These are phyloP conservation scores for Hylaeus anthracinus DNA, from an alignment of 1,140 invertebrate species.

Conservation along the genomic window DNA sequence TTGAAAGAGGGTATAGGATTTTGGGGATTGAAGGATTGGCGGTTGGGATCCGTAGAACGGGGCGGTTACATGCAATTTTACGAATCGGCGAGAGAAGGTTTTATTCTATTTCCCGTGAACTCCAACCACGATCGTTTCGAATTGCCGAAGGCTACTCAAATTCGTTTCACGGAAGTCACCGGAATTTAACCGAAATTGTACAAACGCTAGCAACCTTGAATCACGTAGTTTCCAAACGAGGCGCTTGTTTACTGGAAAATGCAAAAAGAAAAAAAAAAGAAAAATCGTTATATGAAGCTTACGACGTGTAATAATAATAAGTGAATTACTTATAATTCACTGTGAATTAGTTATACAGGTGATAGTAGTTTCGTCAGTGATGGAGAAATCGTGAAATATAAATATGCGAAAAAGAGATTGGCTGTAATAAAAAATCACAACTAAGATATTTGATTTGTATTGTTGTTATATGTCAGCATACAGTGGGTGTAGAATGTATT, in stretches of 20 bases:
- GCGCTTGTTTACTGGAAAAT: slow-evolving; percentile 3
- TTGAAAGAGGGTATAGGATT: slow-evolving; percentile 40
- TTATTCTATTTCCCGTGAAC: slow-evolving; percentile 64
- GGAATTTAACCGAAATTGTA: slow-evolving; percentile 25
- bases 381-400: too few species aligned
- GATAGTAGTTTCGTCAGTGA: too few species aligned
- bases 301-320: neutral
- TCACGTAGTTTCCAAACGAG: slow-evolving; percentile 2
- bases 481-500: too few species aligned
- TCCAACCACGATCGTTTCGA: slow-evolving; percentile 39
- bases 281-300: neutral
- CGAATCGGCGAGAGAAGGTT: slow-evolving; percentile 63
- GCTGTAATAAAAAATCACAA: too few species aligned
- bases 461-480: too few species aligned
- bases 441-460: too few species aligned
- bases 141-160: slow-evolving; percentile 64
- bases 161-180: slow-evolving; percentile 38
- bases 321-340: too few species aligned
- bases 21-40: slow-evolving; percentile 63
- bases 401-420: too few species aligned
- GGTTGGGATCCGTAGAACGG: slow-evolving; percentile 46
- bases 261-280: neutral
- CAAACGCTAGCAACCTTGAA: slow-evolving; percentile 7
- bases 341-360: too few species aligned
- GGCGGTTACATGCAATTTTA: slow-evolving; percentile 65